Evolutionary conservation across 2,797 vertebrate species (phyloP).

Genomic region (Sebastes vulpes): DNA sequence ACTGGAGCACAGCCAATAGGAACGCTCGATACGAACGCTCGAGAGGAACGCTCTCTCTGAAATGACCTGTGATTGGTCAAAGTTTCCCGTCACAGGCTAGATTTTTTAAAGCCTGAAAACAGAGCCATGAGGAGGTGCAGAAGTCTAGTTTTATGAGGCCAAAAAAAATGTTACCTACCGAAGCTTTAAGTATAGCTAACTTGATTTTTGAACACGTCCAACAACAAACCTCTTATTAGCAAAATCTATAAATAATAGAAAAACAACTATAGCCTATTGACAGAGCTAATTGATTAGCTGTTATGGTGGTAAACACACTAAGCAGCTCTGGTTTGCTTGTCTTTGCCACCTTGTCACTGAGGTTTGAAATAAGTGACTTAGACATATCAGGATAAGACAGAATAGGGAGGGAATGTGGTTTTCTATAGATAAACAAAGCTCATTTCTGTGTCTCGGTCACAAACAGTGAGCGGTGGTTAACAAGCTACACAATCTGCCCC

Average conservation of each 20-base stretch:
- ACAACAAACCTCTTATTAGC: background rate
- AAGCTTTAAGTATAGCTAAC: background rate
- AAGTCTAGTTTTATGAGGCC: too few species aligned
- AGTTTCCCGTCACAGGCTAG: too few species aligned
- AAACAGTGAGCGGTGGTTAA: background rate
- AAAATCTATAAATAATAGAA: background rate
- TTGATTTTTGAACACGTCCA: background rate
- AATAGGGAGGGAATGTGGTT: background rate
- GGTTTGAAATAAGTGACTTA: background rate
- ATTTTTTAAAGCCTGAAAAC: too few species aligned
- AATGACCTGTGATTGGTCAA: too few species aligned
- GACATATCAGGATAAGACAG: background rate
- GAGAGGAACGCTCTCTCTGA: too few species aligned
- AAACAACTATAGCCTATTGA: background rate
- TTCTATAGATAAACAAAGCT: background rate
- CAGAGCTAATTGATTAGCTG: background rate
- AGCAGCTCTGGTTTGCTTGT: background rate
- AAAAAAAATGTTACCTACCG: too few species aligned
- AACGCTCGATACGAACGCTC: too few species aligned
- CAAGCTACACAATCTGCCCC: background rate
- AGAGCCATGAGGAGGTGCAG: too few species aligned
- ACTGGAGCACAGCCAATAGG: too few species aligned
- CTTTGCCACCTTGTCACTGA: background rate
- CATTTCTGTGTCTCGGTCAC: background rate
- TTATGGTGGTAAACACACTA: too few species aligned